Percentiles rank a stretch among this genome's conserved stretches.
phyloP scores from a whole-genome alignment of 2,113 vertebrate genomes.

The Pluvialis apricaria region DNA sequence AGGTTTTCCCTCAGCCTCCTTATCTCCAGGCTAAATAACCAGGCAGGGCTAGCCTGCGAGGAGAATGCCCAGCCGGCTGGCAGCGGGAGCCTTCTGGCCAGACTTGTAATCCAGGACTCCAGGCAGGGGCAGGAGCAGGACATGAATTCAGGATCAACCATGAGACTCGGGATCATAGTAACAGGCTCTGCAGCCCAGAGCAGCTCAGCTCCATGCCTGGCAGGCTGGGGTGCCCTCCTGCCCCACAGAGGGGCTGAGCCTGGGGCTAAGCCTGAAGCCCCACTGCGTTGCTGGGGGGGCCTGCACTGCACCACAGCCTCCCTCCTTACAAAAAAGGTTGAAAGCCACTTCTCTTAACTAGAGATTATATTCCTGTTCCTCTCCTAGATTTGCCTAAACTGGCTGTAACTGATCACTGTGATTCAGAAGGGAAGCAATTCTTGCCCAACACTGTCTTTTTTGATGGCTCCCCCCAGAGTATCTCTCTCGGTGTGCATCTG shows the following conservation, averaged over 20 bases:
- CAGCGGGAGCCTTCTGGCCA: not conserved
- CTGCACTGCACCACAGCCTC: not conserved
- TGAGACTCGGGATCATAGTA: not conserved
- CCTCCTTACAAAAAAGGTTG: not conserved
- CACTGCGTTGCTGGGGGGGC: not conserved
- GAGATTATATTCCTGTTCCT: not conserved
- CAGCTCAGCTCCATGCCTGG: accelerated
- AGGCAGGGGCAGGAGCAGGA: not conserved
- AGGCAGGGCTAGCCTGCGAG: not conserved
- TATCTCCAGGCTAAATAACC: not conserved
- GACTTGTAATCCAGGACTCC: accelerated
- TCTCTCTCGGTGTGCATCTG: not conserved
- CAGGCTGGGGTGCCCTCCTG: not conserved
- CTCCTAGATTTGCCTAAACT: not conserved
- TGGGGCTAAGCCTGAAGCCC: not conserved
- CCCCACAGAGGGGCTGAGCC: accelerated
- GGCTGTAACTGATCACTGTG: not conserved
- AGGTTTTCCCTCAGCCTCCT: not conserved
- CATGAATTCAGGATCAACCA: not conserved
- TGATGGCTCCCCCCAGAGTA: not conserved
- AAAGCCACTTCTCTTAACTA: not conserved
- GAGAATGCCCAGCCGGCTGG: accelerated
- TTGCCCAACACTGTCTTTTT: not conserved
- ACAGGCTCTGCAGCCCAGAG: not conserved
- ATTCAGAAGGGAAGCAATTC: not conserved